Conservation (phyloP, 2,888 invertebrate genomes). For the Bombylius major region DNA sequence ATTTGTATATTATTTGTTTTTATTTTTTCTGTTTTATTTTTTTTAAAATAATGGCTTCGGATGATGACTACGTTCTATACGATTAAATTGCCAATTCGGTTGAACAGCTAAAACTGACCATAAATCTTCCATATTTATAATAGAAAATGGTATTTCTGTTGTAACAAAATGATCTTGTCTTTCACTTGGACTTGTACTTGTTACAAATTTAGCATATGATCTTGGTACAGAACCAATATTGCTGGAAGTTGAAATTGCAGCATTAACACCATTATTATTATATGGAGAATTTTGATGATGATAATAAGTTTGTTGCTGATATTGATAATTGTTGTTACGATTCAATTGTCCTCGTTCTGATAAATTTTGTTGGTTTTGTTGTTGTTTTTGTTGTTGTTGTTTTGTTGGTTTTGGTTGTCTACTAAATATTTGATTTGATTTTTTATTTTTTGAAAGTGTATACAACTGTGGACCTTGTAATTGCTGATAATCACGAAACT, state of each 20-base stretch:
- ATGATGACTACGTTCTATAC: slow-evolving; percentile 9
- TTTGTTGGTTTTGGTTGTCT: background rate
- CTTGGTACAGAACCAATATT: slow-evolving; percentile 4
- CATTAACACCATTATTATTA: too few relatives aligned
- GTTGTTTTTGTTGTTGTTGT: background rate
- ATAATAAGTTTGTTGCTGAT: background rate
- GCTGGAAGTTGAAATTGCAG: too few relatives aligned
- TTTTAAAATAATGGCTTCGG: slow-evolving; percentile 1
- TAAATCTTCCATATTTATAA: slow-evolving; percentile 15
- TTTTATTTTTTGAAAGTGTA: background rate
- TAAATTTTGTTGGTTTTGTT: background rate
- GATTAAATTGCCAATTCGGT: slow-evolving; percentile 17
- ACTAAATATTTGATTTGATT: background rate
- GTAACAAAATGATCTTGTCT: slow-evolving; percentile 12
- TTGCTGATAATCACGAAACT: background rate
- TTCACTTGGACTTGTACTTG: slow-evolving; percentile 13
- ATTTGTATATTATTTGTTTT: too few relatives aligned
- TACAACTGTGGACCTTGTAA: background rate
- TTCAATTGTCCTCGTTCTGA: too few relatives aligned
- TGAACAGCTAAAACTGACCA: slow-evolving; percentile 17
- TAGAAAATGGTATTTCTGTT: slow-evolving; percentile 9
- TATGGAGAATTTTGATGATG: background rate
- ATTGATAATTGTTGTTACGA: background rate
- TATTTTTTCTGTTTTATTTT: background rate
- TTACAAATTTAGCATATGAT: slow-evolving; percentile 16